These are phyloP conservation scores for Zophobas atratus DNA, from an alignment of 1,140 invertebrate genomes.

Conservation along the genomic window DNA sequence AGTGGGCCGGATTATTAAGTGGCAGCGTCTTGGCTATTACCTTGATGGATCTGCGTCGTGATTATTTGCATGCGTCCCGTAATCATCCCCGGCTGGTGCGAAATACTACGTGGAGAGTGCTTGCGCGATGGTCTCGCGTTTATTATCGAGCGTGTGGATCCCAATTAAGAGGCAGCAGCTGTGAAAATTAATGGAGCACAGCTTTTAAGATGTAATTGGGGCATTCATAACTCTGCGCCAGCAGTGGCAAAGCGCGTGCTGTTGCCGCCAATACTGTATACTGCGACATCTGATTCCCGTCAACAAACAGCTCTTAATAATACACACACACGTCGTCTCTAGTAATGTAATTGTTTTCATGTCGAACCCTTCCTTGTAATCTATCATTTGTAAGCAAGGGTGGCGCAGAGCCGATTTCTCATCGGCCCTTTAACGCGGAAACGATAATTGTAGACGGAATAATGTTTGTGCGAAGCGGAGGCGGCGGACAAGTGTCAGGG, in stretches of 20 bases:
- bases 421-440: constrained; percentile 61
- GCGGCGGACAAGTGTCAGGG: constrained; percentile 61
- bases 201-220: constrained; percentile 79
- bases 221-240: constrained; percentile 73
- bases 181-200: constrained; percentile 79
- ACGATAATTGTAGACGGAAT: constrained; percentile 67
- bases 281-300: constrained; percentile 62
- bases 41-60: constrained; percentile 35
- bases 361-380: constrained; percentile 62
- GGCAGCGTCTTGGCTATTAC: constrained; percentile 3
- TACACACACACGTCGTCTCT: constrained; percentile 49
- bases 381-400: constrained; percentile 63
- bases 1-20: constrained; percentile 11
- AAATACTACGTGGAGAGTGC: constrained; percentile 55
- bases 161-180: constrained; percentile 78
- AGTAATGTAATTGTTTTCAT: constrained; percentile 62
- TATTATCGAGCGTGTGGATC: constrained; percentile 75
- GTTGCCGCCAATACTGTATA: constrained; percentile 53
- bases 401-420: constrained; percentile 55
- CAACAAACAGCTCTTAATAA: constrained; percentile 56
- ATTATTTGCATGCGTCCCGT: constrained; percentile 58
- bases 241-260: constrained; percentile 52
- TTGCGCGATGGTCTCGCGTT: constrained; percentile 64
- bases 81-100: constrained; percentile 56
- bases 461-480: constrained; percentile 62